A percentile compares a stretch with the other conserved stretches of the same genome.
These are phyloP conservation scores for Nesidiocoris tenuis DNA, from an alignment of 2,888 invertebrate genomes.

Conservation along the genomic window DNA sequence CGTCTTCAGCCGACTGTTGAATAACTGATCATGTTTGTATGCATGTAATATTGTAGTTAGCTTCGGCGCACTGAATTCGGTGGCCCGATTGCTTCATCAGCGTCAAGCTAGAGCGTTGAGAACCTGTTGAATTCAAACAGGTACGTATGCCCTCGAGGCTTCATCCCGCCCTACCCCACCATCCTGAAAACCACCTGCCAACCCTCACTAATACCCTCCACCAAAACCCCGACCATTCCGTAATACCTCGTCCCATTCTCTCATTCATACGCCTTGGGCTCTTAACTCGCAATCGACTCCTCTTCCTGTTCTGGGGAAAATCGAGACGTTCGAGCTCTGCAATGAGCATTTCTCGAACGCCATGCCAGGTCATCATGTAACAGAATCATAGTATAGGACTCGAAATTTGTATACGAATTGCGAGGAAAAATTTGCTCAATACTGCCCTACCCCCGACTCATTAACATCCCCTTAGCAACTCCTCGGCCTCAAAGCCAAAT, in stretches of 20 bases:
- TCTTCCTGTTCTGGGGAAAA: not conserved
- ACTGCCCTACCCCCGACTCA: no score
- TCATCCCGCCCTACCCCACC: not conserved
- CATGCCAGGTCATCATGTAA: no score
- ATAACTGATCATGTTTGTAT: no score
- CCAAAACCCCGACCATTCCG: not conserved
- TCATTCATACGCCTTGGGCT: not conserved
- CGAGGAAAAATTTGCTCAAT: no score
- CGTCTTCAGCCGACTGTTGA: no score
- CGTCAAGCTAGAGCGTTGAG: not conserved
- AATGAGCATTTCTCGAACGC: not conserved
- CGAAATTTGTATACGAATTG: no score
- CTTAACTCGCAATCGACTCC: not conserved
- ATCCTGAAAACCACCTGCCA: not conserved
- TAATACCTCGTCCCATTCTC: not conserved
- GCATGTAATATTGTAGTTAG: no score
- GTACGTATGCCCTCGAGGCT: not conserved
- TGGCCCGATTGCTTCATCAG: no score
- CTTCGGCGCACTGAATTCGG: no score
- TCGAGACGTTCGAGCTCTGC: not conserved
- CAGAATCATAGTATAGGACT: no score
- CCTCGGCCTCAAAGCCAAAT: no score
- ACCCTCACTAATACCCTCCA: not conserved
- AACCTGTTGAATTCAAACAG: not conserved
- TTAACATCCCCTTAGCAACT: no score